Base-by-base conservation (phyloP, 2,888 invertebrate species). In the Oscheius sp. region DNA sequence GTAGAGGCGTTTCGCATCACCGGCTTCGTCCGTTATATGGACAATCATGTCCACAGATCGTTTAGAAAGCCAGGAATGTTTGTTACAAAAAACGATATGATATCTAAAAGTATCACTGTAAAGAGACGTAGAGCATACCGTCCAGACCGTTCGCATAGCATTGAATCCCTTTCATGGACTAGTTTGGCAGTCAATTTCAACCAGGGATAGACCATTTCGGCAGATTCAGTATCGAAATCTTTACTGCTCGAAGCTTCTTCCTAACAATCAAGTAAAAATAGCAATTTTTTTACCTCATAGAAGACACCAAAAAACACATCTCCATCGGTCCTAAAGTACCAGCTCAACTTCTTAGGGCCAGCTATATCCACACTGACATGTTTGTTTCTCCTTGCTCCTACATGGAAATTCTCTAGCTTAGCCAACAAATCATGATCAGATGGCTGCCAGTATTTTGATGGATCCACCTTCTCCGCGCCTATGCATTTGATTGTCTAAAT, bases 141-240 rank as follows among this genome's bases (percentile, higher is more conserved):
- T 64, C 85, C 85, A 0, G 77, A 62, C 22, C 68, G 45, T 5
- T 71, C 68, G 50, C 81, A 75, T 2, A 70, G 38, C 2, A 83
- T 54, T 28, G 51, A 62, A 54, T 83, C 85, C n/a, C 47, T 36
- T 62, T 86, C 86, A 64, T 86, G 85, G n/a, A 84, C 84, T 12
- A 85, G 61, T 67, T 80, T 82, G 0, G 85, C 86, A 0, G 79
- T 69, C 28, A 86, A 54, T 62, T 84, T 82, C 56, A 85, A 61
- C 75, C 77, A 84, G 5, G 85, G 84, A 61, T 85, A 80, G 6
- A 82, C 82, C 85, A 85, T 82, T 50, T 86, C 85, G 63, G 77
- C 67, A 5, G 44, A 38, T 1, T 83, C 82, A 1, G 77, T 61
- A 33, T 85, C 80, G 36, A 78, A 67, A 6, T 80, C 75, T 2